phyloP scores from a whole-genome alignment of 37 sponge, comb jelly and placozoan species.

The Chondrosia reniformis region DNA sequence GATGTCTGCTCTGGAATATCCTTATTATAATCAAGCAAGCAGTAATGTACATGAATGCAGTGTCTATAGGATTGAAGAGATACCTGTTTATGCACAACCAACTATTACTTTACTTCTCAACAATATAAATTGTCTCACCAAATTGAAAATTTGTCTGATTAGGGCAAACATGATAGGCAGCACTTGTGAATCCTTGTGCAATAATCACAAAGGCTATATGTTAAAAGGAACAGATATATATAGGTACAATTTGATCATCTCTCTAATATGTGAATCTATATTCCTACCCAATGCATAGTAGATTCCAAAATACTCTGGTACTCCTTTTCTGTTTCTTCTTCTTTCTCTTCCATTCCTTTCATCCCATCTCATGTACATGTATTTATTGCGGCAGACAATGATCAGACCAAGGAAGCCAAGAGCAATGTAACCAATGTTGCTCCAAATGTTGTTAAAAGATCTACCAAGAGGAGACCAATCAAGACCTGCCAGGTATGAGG shows the following conservation, averaged over 20 bases:
- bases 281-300: slow-evolving; percentile 71
- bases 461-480: slow-evolving; percentile 9
- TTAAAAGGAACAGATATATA: too few relatives aligned
- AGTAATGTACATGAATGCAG: slow-evolving; percentile 24
- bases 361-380: not conserved
- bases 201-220: slow-evolving; percentile 52
- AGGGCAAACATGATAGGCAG: slow-evolving; percentile 93
- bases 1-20: slow-evolving; percentile 71
- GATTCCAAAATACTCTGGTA: slow-evolving; percentile 88
- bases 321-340: slow-evolving; percentile 39
- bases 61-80: not conserved
- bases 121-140: slow-evolving; percentile 40
- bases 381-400: slow-evolving; percentile 15
- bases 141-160: slow-evolving; percentile 87
- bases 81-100: too few relatives aligned
- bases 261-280: not conserved
- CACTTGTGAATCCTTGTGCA: slow-evolving; percentile 74
- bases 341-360: not conserved
- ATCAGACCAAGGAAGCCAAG: slow-evolving; percentile 76
- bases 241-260: too few relatives aligned
- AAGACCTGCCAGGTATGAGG: too few relatives aligned
- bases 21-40: slow-evolving; percentile 61
- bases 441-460: slow-evolving; percentile 76
- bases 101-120: too few relatives aligned
- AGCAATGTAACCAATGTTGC: slow-evolving; percentile 83